Evolutionary conservation across 1,140 invertebrate species (phyloP).

Genomic region (Marisa cornuarietis): DNA sequence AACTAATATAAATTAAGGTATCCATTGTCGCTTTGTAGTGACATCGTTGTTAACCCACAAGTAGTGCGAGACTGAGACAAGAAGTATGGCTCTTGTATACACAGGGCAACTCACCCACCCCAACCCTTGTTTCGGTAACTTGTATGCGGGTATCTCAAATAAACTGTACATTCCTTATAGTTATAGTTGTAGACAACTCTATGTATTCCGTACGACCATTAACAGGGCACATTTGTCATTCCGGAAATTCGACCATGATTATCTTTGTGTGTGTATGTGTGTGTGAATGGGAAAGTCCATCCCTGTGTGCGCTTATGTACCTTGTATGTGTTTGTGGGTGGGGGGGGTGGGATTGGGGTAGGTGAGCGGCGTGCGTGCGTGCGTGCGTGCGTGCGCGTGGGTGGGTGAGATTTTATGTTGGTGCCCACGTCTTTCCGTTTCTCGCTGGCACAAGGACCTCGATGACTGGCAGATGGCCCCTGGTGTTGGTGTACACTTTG

Average conservation of each 20-base stretch:
- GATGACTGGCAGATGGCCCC: background rate
- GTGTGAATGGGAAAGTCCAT: background rate
- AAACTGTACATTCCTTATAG: too few relatives aligned
- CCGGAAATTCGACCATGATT: too few relatives aligned
- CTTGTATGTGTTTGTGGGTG: background rate
- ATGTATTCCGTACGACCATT: background rate
- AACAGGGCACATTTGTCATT: too few relatives aligned
- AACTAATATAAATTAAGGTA: too few relatives aligned
- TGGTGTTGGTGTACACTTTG: background rate
- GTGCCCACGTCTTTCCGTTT: background rate
- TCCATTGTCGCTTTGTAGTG: too few relatives aligned
- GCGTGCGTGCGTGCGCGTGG: constrained; percentile 1
- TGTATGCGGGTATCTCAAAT: background rate
- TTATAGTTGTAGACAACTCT: too few relatives aligned
- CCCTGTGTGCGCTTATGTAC: background rate
- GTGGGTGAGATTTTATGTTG: background rate
- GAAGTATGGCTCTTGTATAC: too few relatives aligned
- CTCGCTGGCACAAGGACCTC: too few relatives aligned
- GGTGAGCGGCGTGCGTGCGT: background rate
- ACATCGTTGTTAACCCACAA: too few relatives aligned
- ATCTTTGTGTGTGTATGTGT: background rate
- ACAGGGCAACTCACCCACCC: too few relatives aligned
- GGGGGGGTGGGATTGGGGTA: background rate
- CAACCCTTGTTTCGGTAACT: background rate
- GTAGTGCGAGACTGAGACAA: too few relatives aligned